Evolutionary conservation across 1,140 invertebrate species (phyloP).

Genomic region (Cydia amplana): DNA sequence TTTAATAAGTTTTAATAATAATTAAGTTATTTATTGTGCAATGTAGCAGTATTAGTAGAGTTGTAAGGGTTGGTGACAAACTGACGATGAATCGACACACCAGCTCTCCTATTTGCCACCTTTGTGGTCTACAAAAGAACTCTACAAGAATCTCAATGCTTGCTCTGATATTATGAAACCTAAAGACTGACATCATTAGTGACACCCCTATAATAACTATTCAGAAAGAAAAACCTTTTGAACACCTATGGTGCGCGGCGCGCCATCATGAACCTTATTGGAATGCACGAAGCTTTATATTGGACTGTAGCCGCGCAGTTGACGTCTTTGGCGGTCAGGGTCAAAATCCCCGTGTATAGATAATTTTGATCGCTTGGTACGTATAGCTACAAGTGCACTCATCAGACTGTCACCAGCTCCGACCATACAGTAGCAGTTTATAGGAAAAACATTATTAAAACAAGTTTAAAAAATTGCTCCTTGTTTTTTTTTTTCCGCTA

Average conservation of each 20-base stretch:
- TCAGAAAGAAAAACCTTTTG: too few relatives aligned
- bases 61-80: constrained; percentile 43
- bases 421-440: constrained; percentile 57
- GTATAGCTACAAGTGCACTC: constrained; percentile 10
- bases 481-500: too few relatives aligned
- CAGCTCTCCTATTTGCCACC: not conserved
- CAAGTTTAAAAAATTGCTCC: constrained; percentile 41
- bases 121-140: not conserved
- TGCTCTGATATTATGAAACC: too few relatives aligned
- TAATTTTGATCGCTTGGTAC: not conserved
- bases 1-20: constrained; percentile 46
- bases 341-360: not conserved
- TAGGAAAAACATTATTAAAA: constrained; percentile 59
- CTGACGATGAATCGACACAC: not conserved
- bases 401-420: constrained; percentile 47
- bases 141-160: not conserved
- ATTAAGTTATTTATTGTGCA: constrained; percentile 77
- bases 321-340: too few relatives aligned
- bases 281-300: too few relatives aligned
- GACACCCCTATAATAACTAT: too few relatives aligned
- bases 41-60: constrained; percentile 71
- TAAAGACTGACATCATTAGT: too few relatives aligned
- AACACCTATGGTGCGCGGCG: too few relatives aligned
- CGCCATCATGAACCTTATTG: too few relatives aligned
- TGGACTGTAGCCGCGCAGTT: too few relatives aligned